phyloP scores from a whole-genome alignment of 2,888 invertebrate species.

The Eupithecia abbreviata region DNA sequence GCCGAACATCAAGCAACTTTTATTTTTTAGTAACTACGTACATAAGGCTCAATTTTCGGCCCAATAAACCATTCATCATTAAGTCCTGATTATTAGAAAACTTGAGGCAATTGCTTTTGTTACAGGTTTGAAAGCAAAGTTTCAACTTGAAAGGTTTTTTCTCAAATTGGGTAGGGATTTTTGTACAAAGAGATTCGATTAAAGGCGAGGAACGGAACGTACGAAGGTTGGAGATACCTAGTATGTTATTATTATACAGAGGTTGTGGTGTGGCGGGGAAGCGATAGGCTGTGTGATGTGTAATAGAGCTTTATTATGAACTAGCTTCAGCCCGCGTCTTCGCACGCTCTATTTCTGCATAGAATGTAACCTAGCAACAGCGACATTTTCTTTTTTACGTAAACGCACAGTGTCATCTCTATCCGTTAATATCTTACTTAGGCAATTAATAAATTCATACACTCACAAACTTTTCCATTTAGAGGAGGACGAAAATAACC shows the following conservation, averaged over 20 bases:
- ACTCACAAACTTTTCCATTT: not conserved
- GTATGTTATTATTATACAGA: not conserved
- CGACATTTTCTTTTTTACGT: not conserved
- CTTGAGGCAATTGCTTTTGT: conserved; percentile 45
- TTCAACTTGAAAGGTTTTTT: conserved; percentile 57
- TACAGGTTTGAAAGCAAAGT: conserved; percentile 43
- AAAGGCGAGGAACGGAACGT: not conserved
- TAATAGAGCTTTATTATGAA: not conserved
- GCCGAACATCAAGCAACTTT: conserved; percentile 14
- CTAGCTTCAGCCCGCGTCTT: not conserved
- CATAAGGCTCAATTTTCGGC: conserved; percentile 31
- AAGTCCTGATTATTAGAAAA: conserved; percentile 47
- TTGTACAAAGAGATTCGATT: conserved; percentile 60
- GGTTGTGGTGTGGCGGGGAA: not conserved
- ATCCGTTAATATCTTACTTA: not conserved
- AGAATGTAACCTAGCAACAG: not conserved
- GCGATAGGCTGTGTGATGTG: not conserved
- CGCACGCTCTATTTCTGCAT: not conserved
- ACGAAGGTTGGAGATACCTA: not conserved
- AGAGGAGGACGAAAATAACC: not conserved
- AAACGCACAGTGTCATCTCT: not conserved
- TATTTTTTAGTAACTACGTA: conserved; percentile 18
- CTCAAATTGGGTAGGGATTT: conserved; percentile 55
- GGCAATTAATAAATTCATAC: not conserved
- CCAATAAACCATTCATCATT: conserved; percentile 45